Evolutionary conservation across 2,888 invertebrate species (phyloP), one percentile per base, ranked within the genome.

Genomic region (Melanargia galathea): DNA sequence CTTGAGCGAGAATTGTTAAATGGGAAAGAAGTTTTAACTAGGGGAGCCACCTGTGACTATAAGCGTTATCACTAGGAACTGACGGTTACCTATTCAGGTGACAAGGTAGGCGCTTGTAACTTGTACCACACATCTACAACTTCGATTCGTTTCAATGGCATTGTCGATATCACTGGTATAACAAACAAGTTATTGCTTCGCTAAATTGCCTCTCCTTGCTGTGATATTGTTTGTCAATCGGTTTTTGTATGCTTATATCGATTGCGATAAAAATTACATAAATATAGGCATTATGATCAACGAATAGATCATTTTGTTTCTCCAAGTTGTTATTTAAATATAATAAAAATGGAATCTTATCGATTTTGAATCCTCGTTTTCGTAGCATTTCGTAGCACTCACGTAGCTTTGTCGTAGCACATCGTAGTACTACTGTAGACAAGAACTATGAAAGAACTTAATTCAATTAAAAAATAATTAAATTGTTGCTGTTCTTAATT

Each of bases 171-270:
- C 75, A 72, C 60, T 56, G 71, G 65, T 75, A 75, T 82, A 86
- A 86, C 86, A 81, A 81, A 85, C 84, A 77, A 79, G 80, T 86
- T 85, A 88, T 87, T 87, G 84, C 80, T 82, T 84, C 81, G 81
- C 73, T 82, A 84, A n/a, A n/a, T 86, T 78, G 81, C 73, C 73
- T 65, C 71, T 69, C 71, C 70, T 71, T 71, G 68, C 66, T 62
- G 63, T 81, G 77, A 82, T 82, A 83, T 73, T 77, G 76, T 81
- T 78, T 80, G 74, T 64, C 70, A 73, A 72, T 66, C 58, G 61
- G 43, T 64, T 58, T 55, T 58, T 52, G 45, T 35, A 40, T 58
- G 38, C 40, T 45, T 24, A 45, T 45, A 54, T 54, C 10, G 26
- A 45, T 63, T 16, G 20, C 18, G 20, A 38, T 40, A 20, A 51